Conservation (phyloP, 2,113 vertebrate genomes). For the Platysternon megacephalum region DNA sequence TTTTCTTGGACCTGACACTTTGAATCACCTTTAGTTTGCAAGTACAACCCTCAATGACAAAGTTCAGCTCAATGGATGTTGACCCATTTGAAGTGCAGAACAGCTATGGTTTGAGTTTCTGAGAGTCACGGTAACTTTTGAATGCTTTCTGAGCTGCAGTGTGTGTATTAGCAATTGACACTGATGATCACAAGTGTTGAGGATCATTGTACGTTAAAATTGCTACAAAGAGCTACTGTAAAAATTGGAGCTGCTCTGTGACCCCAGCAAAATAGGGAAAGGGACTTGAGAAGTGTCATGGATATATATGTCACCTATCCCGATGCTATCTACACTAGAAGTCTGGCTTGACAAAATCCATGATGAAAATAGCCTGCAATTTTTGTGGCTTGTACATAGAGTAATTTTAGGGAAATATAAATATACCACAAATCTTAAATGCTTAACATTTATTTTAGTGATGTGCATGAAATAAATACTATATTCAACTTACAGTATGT, state of each 20-base stretch:
- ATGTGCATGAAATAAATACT: neutral
- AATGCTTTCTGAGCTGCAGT: neutral
- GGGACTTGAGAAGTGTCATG: neutral
- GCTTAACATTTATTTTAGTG: neutral
- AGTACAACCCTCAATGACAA: neutral
- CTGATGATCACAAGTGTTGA: neutral
- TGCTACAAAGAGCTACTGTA: neutral
- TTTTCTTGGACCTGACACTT: neutral
- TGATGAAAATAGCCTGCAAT: conserved; percentile 17
- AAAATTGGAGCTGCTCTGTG: neutral
- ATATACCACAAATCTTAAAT: neutral
- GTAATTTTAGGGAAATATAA: neutral
- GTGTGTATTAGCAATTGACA: neutral
- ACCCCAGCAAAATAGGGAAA: neutral
- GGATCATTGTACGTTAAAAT: neutral
- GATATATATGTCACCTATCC: neutral
- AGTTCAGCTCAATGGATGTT: neutral
- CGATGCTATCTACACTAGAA: neutral
- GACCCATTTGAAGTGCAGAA: neutral
- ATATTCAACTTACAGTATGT: neutral
- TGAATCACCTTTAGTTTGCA: neutral
- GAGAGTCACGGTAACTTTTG: neutral
- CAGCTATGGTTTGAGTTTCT: neutral
- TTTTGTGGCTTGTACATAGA: neutral
- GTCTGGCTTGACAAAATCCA: conserved; percentile 12